A percentile compares a stretch with the other conserved stretches of the same genome.
These are phyloP conservation scores for Drosophila biarmipes DNA, from an alignment of 1,140 invertebrate genomes.

Conservation along the genomic window DNA sequence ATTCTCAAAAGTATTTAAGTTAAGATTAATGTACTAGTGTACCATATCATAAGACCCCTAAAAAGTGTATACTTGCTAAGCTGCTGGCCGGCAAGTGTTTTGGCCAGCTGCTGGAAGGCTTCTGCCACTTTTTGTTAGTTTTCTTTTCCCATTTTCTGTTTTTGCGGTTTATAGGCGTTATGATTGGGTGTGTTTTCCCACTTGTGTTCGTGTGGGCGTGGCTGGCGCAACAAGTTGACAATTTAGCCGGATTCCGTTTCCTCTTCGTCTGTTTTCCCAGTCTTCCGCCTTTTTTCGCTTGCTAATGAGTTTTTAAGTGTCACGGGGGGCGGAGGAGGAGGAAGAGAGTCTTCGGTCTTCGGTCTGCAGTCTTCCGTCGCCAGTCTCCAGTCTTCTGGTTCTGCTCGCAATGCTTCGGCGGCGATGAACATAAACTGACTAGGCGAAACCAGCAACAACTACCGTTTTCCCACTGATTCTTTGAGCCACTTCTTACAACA, in stretches of 20 bases:
- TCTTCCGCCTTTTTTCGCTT: conserved; percentile 8
- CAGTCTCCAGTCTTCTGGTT: conserved; percentile 9
- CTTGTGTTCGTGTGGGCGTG: conserved; percentile 41
- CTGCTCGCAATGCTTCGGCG: conserved; percentile 25
- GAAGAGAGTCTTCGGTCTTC: conserved; percentile 18
- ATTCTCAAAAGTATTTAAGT: no score
- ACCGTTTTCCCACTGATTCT: conserved; percentile 38
- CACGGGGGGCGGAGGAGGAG: background rate
- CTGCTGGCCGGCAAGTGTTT: conserved; percentile 34
- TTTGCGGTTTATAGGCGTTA: conserved; percentile 49
- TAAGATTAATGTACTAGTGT: no score
- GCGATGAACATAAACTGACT: conserved; percentile 37
- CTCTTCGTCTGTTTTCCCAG: conserved; percentile 1
- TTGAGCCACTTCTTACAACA: conserved; percentile 41
- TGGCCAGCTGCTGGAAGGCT: conserved; percentile 35
- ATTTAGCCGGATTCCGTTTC: conserved; percentile 34
- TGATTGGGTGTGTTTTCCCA: conserved; percentile 30
- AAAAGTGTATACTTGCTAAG: conserved; percentile 10
- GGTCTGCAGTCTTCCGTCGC: conserved; percentile 3
- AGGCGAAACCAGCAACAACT: conserved; percentile 28
- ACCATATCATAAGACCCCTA: background rate
- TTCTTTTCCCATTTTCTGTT: conserved; percentile 7
- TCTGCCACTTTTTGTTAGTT: conserved; percentile 31
- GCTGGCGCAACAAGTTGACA: conserved; percentile 54
- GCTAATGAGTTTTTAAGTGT: conserved; percentile 65